These are phyloP conservation scores for Synanthedon myopaeformis DNA, from an alignment of 2,888 invertebrate genomes.

Conservation along the genomic window DNA sequence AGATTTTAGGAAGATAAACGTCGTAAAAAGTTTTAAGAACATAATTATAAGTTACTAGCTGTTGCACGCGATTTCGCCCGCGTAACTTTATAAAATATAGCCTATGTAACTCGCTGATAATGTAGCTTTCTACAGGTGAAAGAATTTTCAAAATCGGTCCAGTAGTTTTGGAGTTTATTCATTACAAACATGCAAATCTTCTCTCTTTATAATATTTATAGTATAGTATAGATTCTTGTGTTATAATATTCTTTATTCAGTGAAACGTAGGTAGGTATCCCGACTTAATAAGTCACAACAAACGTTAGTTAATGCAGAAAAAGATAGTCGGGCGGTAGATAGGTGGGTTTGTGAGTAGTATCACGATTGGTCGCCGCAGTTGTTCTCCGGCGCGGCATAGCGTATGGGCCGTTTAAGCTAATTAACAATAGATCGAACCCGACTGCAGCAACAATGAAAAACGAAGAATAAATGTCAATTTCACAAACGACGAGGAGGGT, in stretches of 20 bases:
- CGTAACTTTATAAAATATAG: too few relatives aligned
- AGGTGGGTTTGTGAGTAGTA: slow-evolving; percentile 3
- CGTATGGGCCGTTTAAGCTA: slow-evolving; percentile 65
- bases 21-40: too few relatives aligned
- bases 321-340: neutral
- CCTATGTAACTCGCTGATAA: too few relatives aligned
- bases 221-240: too few relatives aligned
- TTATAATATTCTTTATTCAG: neutral
- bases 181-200: too few relatives aligned
- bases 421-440: slow-evolving; percentile 68
- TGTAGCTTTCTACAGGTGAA: too few relatives aligned
- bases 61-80: too few relatives aligned
- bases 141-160: too few relatives aligned
- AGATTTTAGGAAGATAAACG: too few relatives aligned
- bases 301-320: neutral
- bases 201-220: too few relatives aligned
- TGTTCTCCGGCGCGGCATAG: slow-evolving; percentile 29
- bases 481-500: slow-evolving; percentile 69
- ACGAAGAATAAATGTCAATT: slow-evolving; percentile 71
- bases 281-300: neutral
- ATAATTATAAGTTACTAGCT: too few relatives aligned
- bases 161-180: too few relatives aligned
- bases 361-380: slow-evolving; percentile 11
- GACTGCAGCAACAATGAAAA: slow-evolving; percentile 67
- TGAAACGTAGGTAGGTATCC: slow-evolving; percentile 7